Evolutionary conservation across 2,888 invertebrate genomes (phyloP).

Genomic region (Seira ritae): DNA sequence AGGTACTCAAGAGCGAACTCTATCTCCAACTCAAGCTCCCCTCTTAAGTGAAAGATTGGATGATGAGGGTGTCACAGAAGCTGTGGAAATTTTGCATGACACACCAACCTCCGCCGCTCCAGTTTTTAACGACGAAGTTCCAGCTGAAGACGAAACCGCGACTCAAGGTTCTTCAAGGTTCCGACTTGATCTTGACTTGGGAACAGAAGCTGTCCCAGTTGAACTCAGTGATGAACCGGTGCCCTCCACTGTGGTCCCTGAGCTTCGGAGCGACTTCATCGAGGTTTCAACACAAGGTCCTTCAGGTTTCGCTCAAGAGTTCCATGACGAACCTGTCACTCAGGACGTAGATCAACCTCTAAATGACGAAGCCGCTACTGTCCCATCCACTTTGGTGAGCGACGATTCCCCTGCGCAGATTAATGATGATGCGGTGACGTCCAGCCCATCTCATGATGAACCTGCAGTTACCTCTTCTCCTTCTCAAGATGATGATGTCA

Average conservation of each 20-base stretch:
- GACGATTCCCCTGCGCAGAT: neutral
- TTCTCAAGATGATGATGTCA: neutral
- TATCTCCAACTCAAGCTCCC: too few relatives aligned
- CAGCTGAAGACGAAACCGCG: neutral
- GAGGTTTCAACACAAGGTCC: slow-evolving; percentile 49
- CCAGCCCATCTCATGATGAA: neutral
- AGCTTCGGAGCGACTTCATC: slow-evolving; percentile 34
- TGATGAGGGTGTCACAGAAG: slow-evolving; percentile 8
- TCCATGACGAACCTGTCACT: slow-evolving; percentile 22
- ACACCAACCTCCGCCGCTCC: neutral
- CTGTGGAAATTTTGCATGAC: slow-evolving; percentile 17
- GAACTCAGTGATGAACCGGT: neutral
- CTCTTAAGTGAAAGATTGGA: neutral
- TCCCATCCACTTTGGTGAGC: neutral
- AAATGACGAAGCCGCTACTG: neutral
- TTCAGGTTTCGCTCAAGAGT: slow-evolving; percentile 42
- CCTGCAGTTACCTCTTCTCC: neutral
- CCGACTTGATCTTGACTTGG: neutral
- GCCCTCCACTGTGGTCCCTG: neutral
- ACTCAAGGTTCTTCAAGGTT: neutral
- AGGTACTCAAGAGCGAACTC: neutral
- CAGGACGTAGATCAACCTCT: neutral
- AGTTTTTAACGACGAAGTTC: neutral
- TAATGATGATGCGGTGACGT: neutral
- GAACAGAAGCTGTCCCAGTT: neutral